Evolutionary conservation across 2,888 invertebrate species (phyloP), one percentile per base, ranked within the genome.

Genomic region (Trachelus tabidus): DNA sequence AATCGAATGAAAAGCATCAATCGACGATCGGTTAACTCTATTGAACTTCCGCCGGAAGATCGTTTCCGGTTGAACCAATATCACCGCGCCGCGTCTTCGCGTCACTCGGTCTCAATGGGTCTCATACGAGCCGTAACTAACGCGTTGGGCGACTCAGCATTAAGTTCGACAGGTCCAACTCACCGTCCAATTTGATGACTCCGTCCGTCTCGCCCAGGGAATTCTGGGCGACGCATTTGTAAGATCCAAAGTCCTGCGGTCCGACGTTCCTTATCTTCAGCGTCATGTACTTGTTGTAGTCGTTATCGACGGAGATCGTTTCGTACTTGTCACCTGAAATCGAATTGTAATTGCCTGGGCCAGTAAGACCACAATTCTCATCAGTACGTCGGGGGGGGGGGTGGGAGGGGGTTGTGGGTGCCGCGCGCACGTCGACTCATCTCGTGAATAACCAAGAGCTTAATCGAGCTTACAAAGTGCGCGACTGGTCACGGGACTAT

Each of bases 151-250:
- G 12, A 6, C 12, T 71, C 31, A 6, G 71, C 71, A 31, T 31
- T 71, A 71, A 33, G n/a, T 23, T 71, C 33, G 4, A 23, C 23
- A 6, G 6, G 31, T 31, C 3, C 12, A 2, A 84, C 93, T 93
- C 93, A 97, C 97, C 97, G 92, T 97, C 97, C 83, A 97, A 93
- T 92, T 96, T 96, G 90, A 97, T 97, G 87, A 96, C 94, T 75
- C 97, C 97, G 92, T 97, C 97, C 69, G 97, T 97, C 92, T 97
- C 97, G 79, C 97, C 97, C 68, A 97, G 93, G 71, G 97, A 97
- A 92, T 98, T 98, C 93, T 97, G 98, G 76, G 97, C 97, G 82
- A 97, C 96, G 91, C 97, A 97, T 91, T 96, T 96, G 93, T 97
- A 97, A 77, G 96, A 96, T 79, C 97, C 97, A 91, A 97, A 97